phyloP scores from a whole-genome alignment of 1,140 invertebrate genomes.

The Sycobia sp. region DNA sequence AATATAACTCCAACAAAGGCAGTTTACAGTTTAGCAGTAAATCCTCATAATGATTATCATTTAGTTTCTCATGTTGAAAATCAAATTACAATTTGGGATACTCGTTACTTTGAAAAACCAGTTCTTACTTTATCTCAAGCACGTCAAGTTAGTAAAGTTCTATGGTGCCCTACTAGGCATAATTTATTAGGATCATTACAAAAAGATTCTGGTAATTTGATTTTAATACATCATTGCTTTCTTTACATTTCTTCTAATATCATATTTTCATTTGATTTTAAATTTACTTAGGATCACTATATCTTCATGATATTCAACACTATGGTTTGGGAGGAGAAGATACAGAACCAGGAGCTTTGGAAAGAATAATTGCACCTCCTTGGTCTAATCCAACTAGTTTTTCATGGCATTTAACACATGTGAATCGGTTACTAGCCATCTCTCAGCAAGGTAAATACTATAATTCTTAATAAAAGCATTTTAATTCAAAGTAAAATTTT shows the following conservation, averaged over 20 bases:
- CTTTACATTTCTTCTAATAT: conserved; percentile 2
- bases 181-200: conserved; percentile 78
- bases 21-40: conserved; percentile 80
- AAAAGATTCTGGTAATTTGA: conserved; percentile 65
- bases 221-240: conserved; percentile 23
- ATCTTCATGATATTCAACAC: conserved; percentile 83
- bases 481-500: no score
- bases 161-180: conserved; percentile 88
- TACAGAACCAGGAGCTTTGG: conserved; percentile 75
- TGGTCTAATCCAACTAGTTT: conserved; percentile 70
- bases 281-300: conserved; percentile 59
- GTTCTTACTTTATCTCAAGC: conserved; percentile 74
- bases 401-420: conserved; percentile 81
- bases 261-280: not conserved
- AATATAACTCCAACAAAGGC: conserved; percentile 79
- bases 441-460: conserved; percentile 62
- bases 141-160: conserved; percentile 75
- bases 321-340: conserved; percentile 69
- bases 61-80: conserved; percentile 84
- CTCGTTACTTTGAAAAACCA: conserved; percentile 84
- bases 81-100: conserved; percentile 85
- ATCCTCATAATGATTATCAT: conserved; percentile 77
- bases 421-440: conserved; percentile 76
- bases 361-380: conserved; percentile 71
- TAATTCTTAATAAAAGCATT: no score